Conservation (phyloP, 2,113 vertebrate species). For the Accipiter virgatus region DNA sequence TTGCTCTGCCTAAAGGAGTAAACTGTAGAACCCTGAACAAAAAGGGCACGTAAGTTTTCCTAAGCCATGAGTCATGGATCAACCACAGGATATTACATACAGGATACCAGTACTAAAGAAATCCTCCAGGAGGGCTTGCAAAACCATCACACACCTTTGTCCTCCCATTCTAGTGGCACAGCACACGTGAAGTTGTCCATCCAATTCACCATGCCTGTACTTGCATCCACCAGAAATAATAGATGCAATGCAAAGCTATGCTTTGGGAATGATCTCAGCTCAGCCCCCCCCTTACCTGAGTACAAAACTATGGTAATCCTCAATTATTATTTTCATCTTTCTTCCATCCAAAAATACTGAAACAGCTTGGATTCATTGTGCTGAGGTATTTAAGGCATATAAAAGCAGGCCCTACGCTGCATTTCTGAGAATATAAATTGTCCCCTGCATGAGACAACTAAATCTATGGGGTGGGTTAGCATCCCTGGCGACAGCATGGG, state of each 20-base stretch:
- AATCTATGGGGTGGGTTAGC: neutral
- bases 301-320: neutral
- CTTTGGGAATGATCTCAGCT: neutral
- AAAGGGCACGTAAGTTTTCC: neutral
- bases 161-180: neutral
- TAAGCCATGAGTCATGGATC: neutral
- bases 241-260: accelerated
- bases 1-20: neutral
- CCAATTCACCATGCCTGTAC: neutral
- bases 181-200: neutral
- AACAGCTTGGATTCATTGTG: neutral
- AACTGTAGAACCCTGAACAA: neutral
- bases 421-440: neutral
- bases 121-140: neutral
- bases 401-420: neutral
- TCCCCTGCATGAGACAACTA: neutral
- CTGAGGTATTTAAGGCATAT: neutral
- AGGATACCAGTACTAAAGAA: neutral
- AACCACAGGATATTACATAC: neutral
- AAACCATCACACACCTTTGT: neutral
- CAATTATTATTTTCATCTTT: neutral
- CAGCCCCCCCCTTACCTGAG: neutral
- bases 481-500: neutral
- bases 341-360: neutral
- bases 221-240: neutral